Evolutionary conservation across 2,888 invertebrate genomes (phyloP), one percentile per base, ranked within the genome.

Genomic region (Margaritifera margaritifera): DNA sequence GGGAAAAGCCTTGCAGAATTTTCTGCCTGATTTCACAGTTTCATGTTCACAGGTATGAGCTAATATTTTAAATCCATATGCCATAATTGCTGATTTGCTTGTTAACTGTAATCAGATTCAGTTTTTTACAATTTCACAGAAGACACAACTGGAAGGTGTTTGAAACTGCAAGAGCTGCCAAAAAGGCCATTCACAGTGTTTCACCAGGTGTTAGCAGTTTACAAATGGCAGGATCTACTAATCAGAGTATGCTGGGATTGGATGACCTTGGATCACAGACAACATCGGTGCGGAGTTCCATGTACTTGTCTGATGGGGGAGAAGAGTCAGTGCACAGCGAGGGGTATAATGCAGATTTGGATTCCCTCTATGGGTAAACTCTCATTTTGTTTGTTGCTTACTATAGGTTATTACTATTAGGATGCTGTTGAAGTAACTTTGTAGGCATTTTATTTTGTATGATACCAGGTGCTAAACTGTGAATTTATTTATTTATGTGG

Each of bases 111-210:
- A n/a, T n/a, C n/a, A n/a, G 15, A 22, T 52, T 2, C 6, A 1
- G 55, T 31, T 52, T 42, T 24, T 53, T 60, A 56, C 66, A 50
- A 63, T 62, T 75, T 63, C 65, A 42, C 42, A 95, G 95, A 84
- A 93, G 94, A 69, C 93, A 94, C 82, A 96, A 94, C 91, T 94
- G 95, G 88, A 95, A 95, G 89, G 95, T 96, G 70, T 96, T 97
- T 90, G 96, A 97, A 86, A 97, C 97, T 1, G 96, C 96, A 3
- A 80, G 80, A 64, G 86, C 84, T 42, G 85, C 81, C 1, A 81
- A 79, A 72, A 81, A 78, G 64, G 78, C 78, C 18, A 60, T 58
- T 15, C 54, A 64, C 24, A 63, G 59, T 27, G 25, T 66, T 54
- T n/a, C 18, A n/a, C 50, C 60, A 22, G 59, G 58, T n/a, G 3